These are phyloP conservation scores for Orientallactaga sibirica DNA, from an alignment of 2,797 vertebrate species.

Conservation along the genomic window DNA sequence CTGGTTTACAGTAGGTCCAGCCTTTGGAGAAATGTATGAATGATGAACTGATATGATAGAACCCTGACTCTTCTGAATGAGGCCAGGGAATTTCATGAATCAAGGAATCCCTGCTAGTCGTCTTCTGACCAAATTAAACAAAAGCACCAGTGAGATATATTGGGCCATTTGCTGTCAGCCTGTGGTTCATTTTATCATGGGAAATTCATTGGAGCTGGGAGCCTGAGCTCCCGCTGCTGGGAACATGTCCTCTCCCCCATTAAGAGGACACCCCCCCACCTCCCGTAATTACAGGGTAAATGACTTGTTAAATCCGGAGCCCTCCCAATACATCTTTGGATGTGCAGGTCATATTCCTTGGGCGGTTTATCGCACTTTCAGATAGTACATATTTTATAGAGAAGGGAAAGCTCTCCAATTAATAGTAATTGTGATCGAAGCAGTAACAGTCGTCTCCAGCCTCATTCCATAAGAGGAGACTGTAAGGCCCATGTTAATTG, in stretches of 20 bases:
- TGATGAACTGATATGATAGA: not conserved
- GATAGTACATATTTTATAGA: constrained; percentile 83
- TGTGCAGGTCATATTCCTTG: constrained; percentile 72
- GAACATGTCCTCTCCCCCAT: constrained; percentile 55
- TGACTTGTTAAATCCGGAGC: constrained; percentile 75
- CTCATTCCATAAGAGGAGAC: constrained; percentile 75
- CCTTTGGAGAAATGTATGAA: not conserved
- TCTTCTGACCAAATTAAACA: not conserved
- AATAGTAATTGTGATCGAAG: constrained; percentile 84
- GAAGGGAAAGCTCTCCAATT: constrained; percentile 80
- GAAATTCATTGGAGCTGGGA: constrained; percentile 36
- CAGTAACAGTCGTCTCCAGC: constrained; percentile 71
- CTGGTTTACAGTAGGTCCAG: rapidly evolving
- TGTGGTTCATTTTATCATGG: constrained; percentile 21
- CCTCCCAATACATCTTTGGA: constrained; percentile 58
- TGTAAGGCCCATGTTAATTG: constrained; percentile 81
- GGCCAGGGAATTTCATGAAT: not conserved
- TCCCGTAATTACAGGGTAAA: constrained; percentile 74
- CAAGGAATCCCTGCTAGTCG: not conserved
- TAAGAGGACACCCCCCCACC: constrained; percentile 11
- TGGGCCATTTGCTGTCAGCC: not conserved
- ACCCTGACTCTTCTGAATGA: not conserved
- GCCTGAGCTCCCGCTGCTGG: not conserved
- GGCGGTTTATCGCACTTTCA: constrained; percentile 73
- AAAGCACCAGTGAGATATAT: not conserved